Percentiles rank a stretch among this genome's conserved stretches.
phyloP scores from a whole-genome alignment of 37 sponge, comb jelly and placozoan species.

The Theonella swinhoei region DNA sequence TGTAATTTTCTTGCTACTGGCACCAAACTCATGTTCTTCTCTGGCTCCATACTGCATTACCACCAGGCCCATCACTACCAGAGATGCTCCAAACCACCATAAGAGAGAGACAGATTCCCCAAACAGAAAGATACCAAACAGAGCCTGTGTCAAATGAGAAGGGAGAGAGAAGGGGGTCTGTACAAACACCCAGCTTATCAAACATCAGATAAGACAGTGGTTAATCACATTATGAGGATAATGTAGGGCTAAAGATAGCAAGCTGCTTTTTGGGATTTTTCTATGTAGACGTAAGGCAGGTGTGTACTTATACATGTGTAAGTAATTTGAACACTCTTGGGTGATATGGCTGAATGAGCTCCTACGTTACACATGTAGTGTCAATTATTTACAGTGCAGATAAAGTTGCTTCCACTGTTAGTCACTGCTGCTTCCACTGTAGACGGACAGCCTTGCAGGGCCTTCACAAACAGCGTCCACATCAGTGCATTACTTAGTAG shows the following conservation, averaged over 20 bases:
- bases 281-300: too few species aligned
- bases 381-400: slow-evolving; percentile 73
- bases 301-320: too few species aligned
- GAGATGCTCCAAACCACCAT: slow-evolving; percentile 84
- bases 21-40: too few species aligned
- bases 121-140: slow-evolving; percentile 71
- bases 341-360: too few species aligned
- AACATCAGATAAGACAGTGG: too few species aligned
- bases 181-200: too few species aligned
- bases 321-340: too few species aligned
- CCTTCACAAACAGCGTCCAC: slow-evolving; percentile 68
- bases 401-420: slow-evolving; percentile 70
- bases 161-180: slow-evolving; percentile 5
- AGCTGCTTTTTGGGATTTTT: too few species aligned
- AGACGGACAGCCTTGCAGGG: slow-evolving; percentile 57
- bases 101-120: slow-evolving; percentile 60
- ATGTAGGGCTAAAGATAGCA: too few species aligned
- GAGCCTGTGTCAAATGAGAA: slow-evolving; percentile 32
- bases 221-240: too few species aligned
- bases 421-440: slow-evolving; percentile 71
- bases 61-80: slow-evolving; percentile 64
- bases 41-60: slow-evolving; percentile 45
- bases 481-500: slow-evolving; percentile 71
- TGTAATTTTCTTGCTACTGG: too few species aligned
- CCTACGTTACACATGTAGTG: too few species aligned